Base-by-base conservation (phyloP, 1,140 invertebrate species). In the Heliconius eleuchia region DNA sequence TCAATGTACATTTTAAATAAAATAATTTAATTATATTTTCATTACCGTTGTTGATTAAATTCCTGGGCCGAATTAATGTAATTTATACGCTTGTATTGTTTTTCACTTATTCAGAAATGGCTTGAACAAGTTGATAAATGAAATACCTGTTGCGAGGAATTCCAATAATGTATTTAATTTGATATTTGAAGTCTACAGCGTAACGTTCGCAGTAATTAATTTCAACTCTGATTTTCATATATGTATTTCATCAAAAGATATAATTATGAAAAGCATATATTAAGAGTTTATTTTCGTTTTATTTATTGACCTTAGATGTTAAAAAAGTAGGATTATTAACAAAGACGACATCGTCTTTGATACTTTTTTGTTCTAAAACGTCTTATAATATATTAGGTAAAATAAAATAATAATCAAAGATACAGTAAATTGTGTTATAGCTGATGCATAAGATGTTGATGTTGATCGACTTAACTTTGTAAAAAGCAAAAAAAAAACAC, bases 21-120 rank as follows among this genome's bases (percentile, higher is more conserved):
- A 46, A 5, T 16, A 52, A 37, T 76, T 76, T 71, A 71, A 76
- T 76, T 71, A 46, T 23, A 23, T 76, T 76, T 76, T 76, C 42
- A 71, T 71, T 52, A 50, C 9, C 16, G n/a, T 76, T 76, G 37
- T 76, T 76, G 74, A 76, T 70, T 52, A 71, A 76, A 71, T 71
- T 76, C 66, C 27, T 46, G 39, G 42, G 60, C 66, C 23, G 16
- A 74, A 39, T 34, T 34, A 18, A 50, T 46, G 55, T 50, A 39
- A 76, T 71, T 60, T 76, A 18, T 30, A 66, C 60, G 60, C 60
- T 30, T 16, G 60, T 66, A 66, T 66, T 66, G 60, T 66, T 66
- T 66, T 66, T 66, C 60, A 30, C 27, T 66, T 66, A 66, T 66
- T 66, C 60, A 66, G 60, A 66, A 66, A 66, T 66, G 60, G 60